These are phyloP conservation scores for Yoshiicerus persimilis DNA, from an alignment of 1,140 invertebrate species.

Conservation along the genomic window DNA sequence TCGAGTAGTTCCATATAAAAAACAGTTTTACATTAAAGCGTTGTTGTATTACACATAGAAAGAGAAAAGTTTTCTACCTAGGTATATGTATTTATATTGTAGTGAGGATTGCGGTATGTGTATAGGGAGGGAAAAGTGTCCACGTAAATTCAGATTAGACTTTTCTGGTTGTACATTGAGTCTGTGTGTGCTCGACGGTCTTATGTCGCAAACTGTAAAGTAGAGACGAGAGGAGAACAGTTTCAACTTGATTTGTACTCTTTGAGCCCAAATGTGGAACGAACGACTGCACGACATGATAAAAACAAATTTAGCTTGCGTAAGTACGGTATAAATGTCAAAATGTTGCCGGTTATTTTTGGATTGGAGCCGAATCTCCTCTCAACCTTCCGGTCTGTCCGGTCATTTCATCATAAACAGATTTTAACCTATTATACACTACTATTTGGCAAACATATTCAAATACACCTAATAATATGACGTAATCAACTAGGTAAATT, in stretches of 20 bases:
- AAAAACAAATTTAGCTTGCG: conserved; percentile 18
- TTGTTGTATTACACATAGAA: not conserved
- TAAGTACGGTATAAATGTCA: conserved; percentile 20
- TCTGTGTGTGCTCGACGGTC: not conserved
- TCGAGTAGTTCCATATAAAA: not conserved
- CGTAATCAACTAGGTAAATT: not conserved
- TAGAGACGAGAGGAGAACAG: not conserved
- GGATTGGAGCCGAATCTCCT: not conserved
- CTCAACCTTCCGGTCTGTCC: not conserved
- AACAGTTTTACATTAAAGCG: not conserved
- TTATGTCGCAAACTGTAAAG: not conserved
- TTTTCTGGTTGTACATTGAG: not conserved
- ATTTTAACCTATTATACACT: not conserved
- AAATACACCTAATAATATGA: not conserved
- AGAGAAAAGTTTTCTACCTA: not conserved
- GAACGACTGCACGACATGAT: conserved; percentile 21
- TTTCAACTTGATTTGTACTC: not conserved
- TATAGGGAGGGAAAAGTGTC: not conserved
- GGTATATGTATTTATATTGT: not conserved
- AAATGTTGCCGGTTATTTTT: conserved; percentile 11
- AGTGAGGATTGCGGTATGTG: not conserved
- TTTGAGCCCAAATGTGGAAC: conserved; percentile 4
- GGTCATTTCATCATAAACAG: conserved; percentile 10
- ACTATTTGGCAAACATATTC: not conserved
- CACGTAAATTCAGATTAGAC: conserved; percentile 22